A percentile compares a stretch with the other conserved stretches of the same genome.
phyloP scores from a whole-genome alignment of 2,113 vertebrate genomes.

The Cyprinodon tularosa region DNA sequence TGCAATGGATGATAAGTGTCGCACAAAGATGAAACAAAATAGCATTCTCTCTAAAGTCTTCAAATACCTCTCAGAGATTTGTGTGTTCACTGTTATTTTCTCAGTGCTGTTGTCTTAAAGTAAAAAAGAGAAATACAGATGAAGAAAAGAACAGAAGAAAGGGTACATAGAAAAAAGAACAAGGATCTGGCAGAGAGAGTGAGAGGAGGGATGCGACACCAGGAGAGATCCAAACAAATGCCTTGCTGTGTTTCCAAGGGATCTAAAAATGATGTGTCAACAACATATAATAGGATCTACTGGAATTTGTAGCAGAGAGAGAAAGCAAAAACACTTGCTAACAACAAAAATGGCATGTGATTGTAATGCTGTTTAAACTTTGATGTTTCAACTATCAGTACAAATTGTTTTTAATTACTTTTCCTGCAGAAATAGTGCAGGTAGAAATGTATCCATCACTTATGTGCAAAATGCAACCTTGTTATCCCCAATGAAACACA shows the following conservation, averaged over 20 bases:
- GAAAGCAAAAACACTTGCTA: not conserved
- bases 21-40: too few relatives aligned
- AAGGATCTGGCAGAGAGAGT: not conserved
- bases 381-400: not conserved
- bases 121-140: not conserved
- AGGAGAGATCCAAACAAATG: not conserved
- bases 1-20: not conserved
- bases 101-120: not conserved
- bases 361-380: not conserved
- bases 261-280: conserved; percentile 38
- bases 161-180: conserved; percentile 5
- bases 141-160: not conserved
- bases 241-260: not conserved
- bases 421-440: too few relatives aligned
- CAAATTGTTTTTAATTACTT: too few relatives aligned
- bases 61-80: too few relatives aligned
- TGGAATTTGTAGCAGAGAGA: not conserved
- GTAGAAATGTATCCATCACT: not conserved
- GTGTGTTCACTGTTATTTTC: not conserved
- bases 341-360: not conserved
- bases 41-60: too few relatives aligned
- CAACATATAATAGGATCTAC: not conserved
- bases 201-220: conserved; percentile 3
- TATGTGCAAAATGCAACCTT: not conserved
- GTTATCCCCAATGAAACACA: not conserved